These are phyloP conservation scores for Cosmia pyralina DNA, from an alignment of 2,888 invertebrate genomes.

Conservation along the genomic window DNA sequence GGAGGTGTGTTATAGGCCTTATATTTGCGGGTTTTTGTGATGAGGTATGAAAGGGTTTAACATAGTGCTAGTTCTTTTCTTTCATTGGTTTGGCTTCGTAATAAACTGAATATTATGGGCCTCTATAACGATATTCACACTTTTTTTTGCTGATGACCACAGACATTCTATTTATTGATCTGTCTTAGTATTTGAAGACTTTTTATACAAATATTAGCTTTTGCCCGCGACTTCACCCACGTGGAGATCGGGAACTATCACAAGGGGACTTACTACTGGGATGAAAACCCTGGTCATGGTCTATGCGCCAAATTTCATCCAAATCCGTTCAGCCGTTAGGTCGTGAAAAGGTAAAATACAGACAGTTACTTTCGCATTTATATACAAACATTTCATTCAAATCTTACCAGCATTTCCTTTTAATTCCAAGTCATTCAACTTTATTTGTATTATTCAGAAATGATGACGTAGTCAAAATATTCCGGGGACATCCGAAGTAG, in stretches of 20 bases:
- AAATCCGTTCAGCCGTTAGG: too few species aligned
- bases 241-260: too few species aligned
- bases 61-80: background rate
- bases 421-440: background rate
- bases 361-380: too few species aligned
- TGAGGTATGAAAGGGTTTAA: background rate
- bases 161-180: background rate
- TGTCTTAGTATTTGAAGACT: background rate
- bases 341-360: too few species aligned
- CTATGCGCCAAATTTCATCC: too few species aligned
- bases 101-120: background rate
- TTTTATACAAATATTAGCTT: background rate
- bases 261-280: too few species aligned
- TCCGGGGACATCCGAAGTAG: conserved; percentile 21
- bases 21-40: background rate
- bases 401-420: background rate
- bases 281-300: too few species aligned
- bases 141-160: background rate
- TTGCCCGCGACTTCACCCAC: background rate
- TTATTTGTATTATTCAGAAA: background rate
- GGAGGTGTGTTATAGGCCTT: too few species aligned
- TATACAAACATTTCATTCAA: background rate
- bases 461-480: conserved; percentile 15
- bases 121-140: background rate
- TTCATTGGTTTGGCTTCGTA: background rate